phyloP scores from a whole-genome alignment of 2,888 invertebrate genomes.

The Drosophila borborema region DNA sequence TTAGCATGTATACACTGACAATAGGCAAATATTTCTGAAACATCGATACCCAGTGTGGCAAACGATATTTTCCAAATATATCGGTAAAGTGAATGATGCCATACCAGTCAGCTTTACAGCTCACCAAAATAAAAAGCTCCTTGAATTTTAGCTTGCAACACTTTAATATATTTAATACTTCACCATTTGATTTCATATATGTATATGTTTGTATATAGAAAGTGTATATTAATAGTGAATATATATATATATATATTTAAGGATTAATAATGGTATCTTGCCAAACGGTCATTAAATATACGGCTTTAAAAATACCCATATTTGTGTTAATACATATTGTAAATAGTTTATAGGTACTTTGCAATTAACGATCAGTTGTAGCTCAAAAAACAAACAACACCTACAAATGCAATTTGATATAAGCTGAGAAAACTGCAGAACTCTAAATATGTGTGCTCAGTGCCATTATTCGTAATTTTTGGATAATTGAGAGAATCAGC shows the following conservation, averaged over 20 bases:
- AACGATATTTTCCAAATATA: not conserved
- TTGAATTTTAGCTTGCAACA: conserved; percentile 52
- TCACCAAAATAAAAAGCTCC: conserved; percentile 14
- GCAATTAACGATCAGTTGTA: conserved; percentile 67
- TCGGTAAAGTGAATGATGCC: conserved; percentile 1
- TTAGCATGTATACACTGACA: conserved; percentile 39
- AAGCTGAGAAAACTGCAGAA: conserved; percentile 49
- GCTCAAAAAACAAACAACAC: conserved; percentile 71
- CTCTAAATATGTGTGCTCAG: conserved; percentile 32
- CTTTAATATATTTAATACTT: conserved; percentile 72
- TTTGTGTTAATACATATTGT: conserved; percentile 39
- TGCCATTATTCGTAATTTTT: conserved; percentile 23
- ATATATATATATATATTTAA: conserved; percentile 27
- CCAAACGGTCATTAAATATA: conserved; percentile 57
- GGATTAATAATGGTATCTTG: conserved; percentile 38
- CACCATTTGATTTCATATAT: conserved; percentile 66
- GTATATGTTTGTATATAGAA: conserved; percentile 53
- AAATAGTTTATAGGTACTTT: conserved; percentile 67
- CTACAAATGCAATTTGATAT: conserved; percentile 74
- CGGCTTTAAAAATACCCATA: conserved; percentile 50
- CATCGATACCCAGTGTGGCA: conserved; percentile 1
- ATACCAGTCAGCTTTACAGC: conserved; percentile 17
- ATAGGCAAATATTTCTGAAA: conserved; percentile 8
- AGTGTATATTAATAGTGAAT: conserved; percentile 39
- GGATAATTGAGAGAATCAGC: conserved; percentile 63